Conservation (phyloP, 2,113 vertebrate genomes). For the Zosterops borbonicus region DNA sequence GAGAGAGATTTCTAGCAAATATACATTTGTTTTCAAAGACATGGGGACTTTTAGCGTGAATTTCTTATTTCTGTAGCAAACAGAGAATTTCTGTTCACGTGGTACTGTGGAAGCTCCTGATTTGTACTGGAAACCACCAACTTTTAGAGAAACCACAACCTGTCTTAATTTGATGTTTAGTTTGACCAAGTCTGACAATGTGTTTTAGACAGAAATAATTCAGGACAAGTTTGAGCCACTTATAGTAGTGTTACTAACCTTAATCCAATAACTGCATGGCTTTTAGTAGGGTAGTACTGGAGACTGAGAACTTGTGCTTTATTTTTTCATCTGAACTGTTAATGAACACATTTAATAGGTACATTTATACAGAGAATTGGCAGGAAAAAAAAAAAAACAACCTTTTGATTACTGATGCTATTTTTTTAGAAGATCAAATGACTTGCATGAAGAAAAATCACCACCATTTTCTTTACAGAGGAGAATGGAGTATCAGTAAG, state of each 20-base stretch:
- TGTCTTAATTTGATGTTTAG: background rate
- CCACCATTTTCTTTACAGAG: background rate
- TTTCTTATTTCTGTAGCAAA: background rate
- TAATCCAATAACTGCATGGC: background rate
- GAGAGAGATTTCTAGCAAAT: background rate
- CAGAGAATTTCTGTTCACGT: background rate
- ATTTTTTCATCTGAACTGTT: background rate
- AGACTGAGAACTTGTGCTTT: background rate
- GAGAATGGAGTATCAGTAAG: background rate
- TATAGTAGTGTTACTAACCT: background rate
- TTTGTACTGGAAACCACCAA: background rate
- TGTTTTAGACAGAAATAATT: background rate
- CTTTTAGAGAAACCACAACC: background rate
- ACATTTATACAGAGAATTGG: background rate
- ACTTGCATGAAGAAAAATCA: background rate
- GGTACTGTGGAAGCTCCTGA: background rate
- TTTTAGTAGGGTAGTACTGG: background rate
- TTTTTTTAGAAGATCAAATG: background rate
- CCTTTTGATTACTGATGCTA: background rate
- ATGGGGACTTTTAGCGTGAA: background rate
- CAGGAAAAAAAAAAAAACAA: background rate
- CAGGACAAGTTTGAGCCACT: background rate
- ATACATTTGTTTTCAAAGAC: background rate
- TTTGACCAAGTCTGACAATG: background rate
- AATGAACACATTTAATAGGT: background rate